Percentiles rank a stretch among this genome's conserved stretches.
Evolutionary conservation across 2,888 invertebrate genomes (phyloP).

Genomic region (Tiphia femorata): DNA sequence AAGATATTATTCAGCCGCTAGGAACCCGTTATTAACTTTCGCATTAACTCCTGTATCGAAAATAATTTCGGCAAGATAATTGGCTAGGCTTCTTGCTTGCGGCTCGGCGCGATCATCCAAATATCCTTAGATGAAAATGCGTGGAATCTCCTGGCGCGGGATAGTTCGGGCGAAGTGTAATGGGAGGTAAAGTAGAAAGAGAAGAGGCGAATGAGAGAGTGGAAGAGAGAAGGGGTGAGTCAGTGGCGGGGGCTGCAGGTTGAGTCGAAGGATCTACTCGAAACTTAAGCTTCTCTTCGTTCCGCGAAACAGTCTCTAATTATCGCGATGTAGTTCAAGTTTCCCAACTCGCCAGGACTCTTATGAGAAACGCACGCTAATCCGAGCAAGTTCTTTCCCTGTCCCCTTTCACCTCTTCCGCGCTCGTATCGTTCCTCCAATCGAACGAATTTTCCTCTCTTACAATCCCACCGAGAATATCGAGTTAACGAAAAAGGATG

Average conservation of each 20-base stretch:
- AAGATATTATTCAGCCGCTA: slow-evolving; percentile 42
- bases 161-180: background rate
- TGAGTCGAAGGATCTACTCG: slow-evolving; percentile 27
- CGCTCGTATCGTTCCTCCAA: background rate
- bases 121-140: background rate
- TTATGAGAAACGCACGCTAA: slow-evolving; percentile 31
- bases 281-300: slow-evolving; percentile 35
- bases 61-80: slow-evolving; percentile 28
- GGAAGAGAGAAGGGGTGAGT: background rate
- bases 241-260: slow-evolving; percentile 13
- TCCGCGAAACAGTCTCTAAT: slow-evolving; percentile 40
- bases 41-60: slow-evolving; percentile 37
- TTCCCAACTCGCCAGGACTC: slow-evolving; percentile 27
- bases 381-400: slow-evolving; percentile 9
- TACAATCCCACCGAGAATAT: background rate
- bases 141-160: background rate
- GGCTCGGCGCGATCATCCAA: background rate
- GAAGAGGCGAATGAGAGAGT: background rate
- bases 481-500: background rate
- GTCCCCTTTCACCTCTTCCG: background rate
- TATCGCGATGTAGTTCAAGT: slow-evolving; percentile 37
- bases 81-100: background rate
- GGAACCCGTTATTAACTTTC: slow-evolving; percentile 41
- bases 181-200: background rate
- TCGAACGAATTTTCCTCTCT: background rate